Base-by-base conservation (phyloP, 2,797 vertebrate genomes). In the Spinus olivaceus region DNA sequence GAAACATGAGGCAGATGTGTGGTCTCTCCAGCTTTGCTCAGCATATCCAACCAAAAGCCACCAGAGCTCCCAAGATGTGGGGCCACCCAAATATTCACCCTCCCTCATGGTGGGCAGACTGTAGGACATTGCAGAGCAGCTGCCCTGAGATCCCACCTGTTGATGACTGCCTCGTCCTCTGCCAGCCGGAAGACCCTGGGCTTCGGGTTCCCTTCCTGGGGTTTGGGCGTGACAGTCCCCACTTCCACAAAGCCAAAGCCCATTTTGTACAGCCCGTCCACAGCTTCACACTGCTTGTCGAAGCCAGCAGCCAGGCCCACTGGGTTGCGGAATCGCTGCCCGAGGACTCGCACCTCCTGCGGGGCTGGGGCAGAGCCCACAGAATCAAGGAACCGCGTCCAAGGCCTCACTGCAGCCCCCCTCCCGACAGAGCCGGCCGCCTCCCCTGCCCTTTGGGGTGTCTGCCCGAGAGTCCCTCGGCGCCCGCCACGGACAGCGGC, bases 201-300 rank as follows among this genome's bases (percentile, higher is more conserved):
- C 65, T 97, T 98, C 46, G 98, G 98, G 95, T 99, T 99, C 83
- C 99, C 99, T 27, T 99, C 98, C 97, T 99, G 99, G 53, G 99
- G 98, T 89, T 98, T 65, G 6, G 99, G 99, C 0, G 99, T 99
- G 87, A 99, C 98, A 2, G 99, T 99, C 46, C 99, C 99, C 22
- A 99, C 98, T 94, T 99, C 99, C 66, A 99, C 99, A 41, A 99
- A 99, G 78, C 99, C 99, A 73, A 99, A 99, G 20, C 99, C 99
- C 96, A 99, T 94, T 92, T 98, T 98, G 91, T 98, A 99, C 47
- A 99, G 98, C 30, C 99, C 99, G 0, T 99, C 99, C 87, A 99
- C 98, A 0, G 99, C 99, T 92, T 99, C 99, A 2, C 98, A 99
- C 0, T 99, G 97, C 94, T 99, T 99, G 97, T 99, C 99, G 23